Evolutionary conservation across 2,113 vertebrate species (phyloP), one percentile per base, ranked within the genome.

Genomic region (Xenotilapia leptura): DNA sequence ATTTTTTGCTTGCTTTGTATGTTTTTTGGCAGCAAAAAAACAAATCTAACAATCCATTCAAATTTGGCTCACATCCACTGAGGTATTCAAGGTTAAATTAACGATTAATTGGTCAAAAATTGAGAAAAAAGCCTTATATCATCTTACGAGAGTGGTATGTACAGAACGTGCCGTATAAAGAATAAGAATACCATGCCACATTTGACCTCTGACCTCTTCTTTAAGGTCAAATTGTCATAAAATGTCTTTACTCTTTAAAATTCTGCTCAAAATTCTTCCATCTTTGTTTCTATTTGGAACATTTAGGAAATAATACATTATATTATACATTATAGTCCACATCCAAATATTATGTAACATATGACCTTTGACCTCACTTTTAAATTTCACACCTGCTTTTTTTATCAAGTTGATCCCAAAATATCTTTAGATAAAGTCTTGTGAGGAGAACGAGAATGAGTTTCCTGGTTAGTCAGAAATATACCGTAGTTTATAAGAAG

Each of bases 31-130:
- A 65, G 17, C 60, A 31, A 31, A 60, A 58, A 58, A 56, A 3
- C 1, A 56, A 56, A 56, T 13, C 58, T 62, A 62, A 62, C 15
- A 62, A 62, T 62, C 4, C 0, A 11, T 65, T 36, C 0, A 36
- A 65, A n/a, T 65, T n/a, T n/a, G 17, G 3, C 58, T 62, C 28
- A 1, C 31, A 36, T n/a, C 58, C 17, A 19, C 31, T 6, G 9
- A 62, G 58, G 4, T 7, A 36, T 36, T 62, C 31, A 62, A 62
- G 31, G 17, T 62, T 62, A 36, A 65, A 36, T 65, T 36, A 3
- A 12, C 0, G 10, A 65, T 65, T n/a, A 0, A 36, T 36, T 65
- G 0, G 60, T 36, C 17, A 36, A n/a, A 36, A 65, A 2, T 65
- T 36, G 9, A 65, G 60, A 65, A 36, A n/a, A 65, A 36, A 0